phyloP scores from a whole-genome alignment of 2,113 vertebrate species.

The Semnornis frantzii region DNA sequence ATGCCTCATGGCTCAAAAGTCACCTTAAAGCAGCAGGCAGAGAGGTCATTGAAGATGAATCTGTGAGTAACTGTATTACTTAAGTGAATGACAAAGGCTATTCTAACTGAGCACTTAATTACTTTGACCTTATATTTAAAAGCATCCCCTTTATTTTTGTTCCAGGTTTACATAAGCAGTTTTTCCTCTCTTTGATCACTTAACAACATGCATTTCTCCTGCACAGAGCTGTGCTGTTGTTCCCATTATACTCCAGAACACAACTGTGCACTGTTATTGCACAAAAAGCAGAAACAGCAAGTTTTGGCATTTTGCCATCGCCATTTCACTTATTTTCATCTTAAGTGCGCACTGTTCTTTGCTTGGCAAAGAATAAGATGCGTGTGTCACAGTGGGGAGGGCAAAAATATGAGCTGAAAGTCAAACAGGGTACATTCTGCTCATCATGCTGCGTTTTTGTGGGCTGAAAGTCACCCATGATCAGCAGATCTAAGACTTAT shows the following conservation, averaged over 20 bases:
- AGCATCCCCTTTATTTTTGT: conserved; percentile 23
- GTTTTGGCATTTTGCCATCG: conserved; percentile 20
- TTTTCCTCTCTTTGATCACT: conserved; percentile 35
- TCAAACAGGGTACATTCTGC: conserved; percentile 18
- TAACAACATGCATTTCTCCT: not conserved
- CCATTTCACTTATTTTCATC: conserved; percentile 57
- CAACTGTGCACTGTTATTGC: conserved; percentile 27
- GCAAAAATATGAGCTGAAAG: conserved; percentile 41
- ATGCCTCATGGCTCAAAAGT: not conserved
- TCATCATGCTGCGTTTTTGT: conserved; percentile 16
- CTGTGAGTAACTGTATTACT: not conserved
- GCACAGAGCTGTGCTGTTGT: not conserved
- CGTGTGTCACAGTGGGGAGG: conserved; percentile 8
- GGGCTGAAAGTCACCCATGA: conserved; percentile 32
- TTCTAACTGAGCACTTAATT: conserved; percentile 41
- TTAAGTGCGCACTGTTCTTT: conserved; percentile 44
- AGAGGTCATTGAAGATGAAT: not conserved
- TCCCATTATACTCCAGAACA: conserved; percentile 2
- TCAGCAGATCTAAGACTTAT: not conserved
- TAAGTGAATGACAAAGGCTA: conserved; percentile 12
- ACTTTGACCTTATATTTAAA: conserved; percentile 7
- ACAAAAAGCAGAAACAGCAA: conserved; percentile 47
- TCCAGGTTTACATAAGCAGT: conserved; percentile 32
- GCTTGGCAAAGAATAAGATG: conserved; percentile 32
- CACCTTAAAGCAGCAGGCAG: conserved; percentile 10